Percentiles rank a stretch among this genome's conserved stretches.
Conservation (phyloP, 2,797 vertebrate species). For the Lateolabrax maculatus region DNA sequence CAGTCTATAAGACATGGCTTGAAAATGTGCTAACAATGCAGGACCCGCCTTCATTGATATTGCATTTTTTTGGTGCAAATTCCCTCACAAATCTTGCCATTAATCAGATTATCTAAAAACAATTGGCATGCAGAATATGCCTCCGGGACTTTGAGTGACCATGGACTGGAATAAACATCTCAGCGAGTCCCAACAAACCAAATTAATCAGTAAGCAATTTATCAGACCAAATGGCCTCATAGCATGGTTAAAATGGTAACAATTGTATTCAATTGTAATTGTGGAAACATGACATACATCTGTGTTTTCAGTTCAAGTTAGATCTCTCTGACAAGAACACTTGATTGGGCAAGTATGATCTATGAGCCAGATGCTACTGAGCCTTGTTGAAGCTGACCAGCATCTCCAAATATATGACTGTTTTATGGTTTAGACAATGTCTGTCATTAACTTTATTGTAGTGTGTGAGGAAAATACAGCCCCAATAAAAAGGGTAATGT, state of each 20-base stretch:
- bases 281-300: slow-evolving; percentile 31
- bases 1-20: neutral
- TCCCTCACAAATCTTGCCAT: neutral
- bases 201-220: no score
- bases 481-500: slow-evolving; percentile 86
- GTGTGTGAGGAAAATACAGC: slow-evolving; percentile 83
- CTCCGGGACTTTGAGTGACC: neutral
- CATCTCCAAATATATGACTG: slow-evolving; percentile 83
- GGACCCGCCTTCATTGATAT: neutral
- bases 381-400: slow-evolving; percentile 78
- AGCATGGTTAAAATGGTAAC: slow-evolving; percentile 3
- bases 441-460: slow-evolving; percentile 87
- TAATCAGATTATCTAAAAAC: neutral
- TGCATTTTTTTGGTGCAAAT: neutral
- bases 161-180: neutral
- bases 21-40: neutral
- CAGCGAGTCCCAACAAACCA: neutral
- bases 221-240: neutral
- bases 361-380: slow-evolving; percentile 71
- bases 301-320: slow-evolving; percentile 51
- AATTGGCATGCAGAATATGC: neutral
- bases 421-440: slow-evolving; percentile 86
- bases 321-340: slow-evolving; percentile 42
- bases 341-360: slow-evolving; percentile 60
- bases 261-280: slow-evolving; percentile 19